A percentile compares a stretch with the other conserved stretches of the same genome.
phyloP scores from a whole-genome alignment of 92 coral and sea anemone species.

The Actinernus sp. region DNA sequence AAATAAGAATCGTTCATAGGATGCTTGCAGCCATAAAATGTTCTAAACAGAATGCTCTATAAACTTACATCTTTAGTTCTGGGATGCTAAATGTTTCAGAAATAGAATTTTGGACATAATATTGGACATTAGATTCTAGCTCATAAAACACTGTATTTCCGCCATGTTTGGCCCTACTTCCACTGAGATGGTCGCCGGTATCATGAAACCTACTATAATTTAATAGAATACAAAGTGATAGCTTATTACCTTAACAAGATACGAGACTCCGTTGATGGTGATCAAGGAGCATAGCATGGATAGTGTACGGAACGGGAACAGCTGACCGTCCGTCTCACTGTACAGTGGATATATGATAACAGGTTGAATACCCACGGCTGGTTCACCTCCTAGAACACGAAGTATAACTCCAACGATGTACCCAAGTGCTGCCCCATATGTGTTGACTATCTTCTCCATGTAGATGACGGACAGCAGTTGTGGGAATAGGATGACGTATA shows the following conservation, averaged over 20 bases:
- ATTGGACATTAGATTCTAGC: too few relatives aligned
- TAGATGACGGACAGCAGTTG: constrained; percentile 90
- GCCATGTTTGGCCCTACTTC: too few relatives aligned
- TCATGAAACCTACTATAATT: too few relatives aligned
- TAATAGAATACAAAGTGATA: too few relatives aligned
- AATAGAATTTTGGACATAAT: too few relatives aligned
- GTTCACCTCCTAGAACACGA: constrained; percentile 87
- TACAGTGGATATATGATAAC: constrained; percentile 85
- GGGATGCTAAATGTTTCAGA: too few relatives aligned
- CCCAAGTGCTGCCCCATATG: constrained; percentile 83
- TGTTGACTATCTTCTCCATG: constrained; percentile 53
- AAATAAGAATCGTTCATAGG: too few relatives aligned
- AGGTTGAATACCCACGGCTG: constrained; percentile 63
- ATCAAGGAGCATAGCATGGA: constrained; percentile 79
- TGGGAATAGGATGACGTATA: constrained; percentile 93
- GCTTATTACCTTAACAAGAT: constrained; percentile 32
- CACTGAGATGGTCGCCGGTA: too few relatives aligned
- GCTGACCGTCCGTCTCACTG: constrained; percentile 68
- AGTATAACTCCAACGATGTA: constrained; percentile 82
- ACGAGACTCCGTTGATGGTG: constrained; percentile 78
- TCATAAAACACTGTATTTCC: too few relatives aligned
- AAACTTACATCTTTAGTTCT: too few relatives aligned
- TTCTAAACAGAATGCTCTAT: too few relatives aligned
- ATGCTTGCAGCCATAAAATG: too few relatives aligned
- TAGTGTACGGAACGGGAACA: constrained; percentile 92